These are phyloP conservation scores for Lycodopsis pacificus DNA, from an alignment of 2,797 vertebrate species.

Conservation along the genomic window DNA sequence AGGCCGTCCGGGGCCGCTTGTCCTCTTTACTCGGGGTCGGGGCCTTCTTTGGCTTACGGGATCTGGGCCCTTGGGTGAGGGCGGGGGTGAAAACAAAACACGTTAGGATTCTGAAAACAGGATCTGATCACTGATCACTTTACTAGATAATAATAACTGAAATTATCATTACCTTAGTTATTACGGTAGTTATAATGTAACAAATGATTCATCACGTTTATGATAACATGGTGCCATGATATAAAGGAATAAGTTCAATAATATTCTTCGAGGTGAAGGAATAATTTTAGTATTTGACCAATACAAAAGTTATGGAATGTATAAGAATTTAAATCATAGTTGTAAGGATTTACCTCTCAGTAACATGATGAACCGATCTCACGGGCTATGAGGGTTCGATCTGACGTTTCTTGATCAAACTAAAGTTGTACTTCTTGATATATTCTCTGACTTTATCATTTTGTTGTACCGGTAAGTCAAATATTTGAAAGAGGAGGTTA, in stretches of 20 bases:
- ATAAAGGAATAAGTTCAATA: neutral
- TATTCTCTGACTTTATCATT: neutral
- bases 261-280: neutral
- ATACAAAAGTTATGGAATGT: neutral
- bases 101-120: neutral
- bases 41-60: slow-evolving; percentile 95
- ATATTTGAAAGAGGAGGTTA: neutral
- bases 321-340: neutral
- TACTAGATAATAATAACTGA: too few species aligned
- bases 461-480: neutral
- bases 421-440: neutral
- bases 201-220: neutral
- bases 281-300: neutral
- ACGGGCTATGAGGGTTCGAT: neutral
- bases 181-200: neutral
- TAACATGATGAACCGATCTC: neutral
- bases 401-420: neutral
- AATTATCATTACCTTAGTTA: neutral
- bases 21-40: slow-evolving; percentile 85
- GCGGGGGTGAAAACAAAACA: neutral
- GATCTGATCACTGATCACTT: neutral
- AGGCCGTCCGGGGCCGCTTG: slow-evolving; percentile 93
- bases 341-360: neutral
- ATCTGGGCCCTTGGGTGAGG: slow-evolving; percentile 87
- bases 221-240: neutral